These are phyloP conservation scores for Condylura cristata DNA, from an alignment of 2,113 vertebrate genomes.

Conservation along the genomic window DNA sequence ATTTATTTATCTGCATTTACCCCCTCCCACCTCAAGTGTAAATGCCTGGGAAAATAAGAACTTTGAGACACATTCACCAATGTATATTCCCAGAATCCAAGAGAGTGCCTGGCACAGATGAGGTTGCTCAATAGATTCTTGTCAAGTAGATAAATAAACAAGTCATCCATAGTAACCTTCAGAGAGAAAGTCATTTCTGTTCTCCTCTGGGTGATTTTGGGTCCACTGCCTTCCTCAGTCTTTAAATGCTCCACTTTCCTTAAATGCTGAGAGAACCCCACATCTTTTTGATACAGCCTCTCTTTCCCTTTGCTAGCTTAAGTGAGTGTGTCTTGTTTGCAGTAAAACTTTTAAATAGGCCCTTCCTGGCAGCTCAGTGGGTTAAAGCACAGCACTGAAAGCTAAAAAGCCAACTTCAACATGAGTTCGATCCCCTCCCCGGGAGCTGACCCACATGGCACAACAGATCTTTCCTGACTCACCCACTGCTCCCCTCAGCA, in stretches of 20 bases:
- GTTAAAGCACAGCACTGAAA: too few relatives aligned
- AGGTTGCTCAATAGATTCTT: not conserved
- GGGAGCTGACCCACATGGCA: too few relatives aligned
- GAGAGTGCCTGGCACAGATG: not conserved
- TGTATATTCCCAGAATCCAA: not conserved
- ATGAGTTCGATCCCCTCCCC: too few relatives aligned
- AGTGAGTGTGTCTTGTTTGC: not conserved
- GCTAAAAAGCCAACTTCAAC: too few relatives aligned
- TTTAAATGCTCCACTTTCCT: not conserved
- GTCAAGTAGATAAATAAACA: not conserved
- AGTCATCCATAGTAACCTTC: not conserved
- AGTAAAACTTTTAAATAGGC: too few relatives aligned
- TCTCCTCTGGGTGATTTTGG: not conserved
- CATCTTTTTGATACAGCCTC: not conserved
- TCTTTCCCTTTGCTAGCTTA: not conserved
- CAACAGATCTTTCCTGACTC: too few relatives aligned
- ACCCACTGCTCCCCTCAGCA: too few relatives aligned
- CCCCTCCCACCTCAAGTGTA: accelerated
- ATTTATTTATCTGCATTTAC: not conserved
- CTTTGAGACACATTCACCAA: not conserved
- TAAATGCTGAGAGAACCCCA: not conserved
- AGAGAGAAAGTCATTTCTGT: not conserved
- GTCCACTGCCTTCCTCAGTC: not conserved
- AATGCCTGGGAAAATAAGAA: not conserved
- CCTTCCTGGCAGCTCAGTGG: too few relatives aligned